These are phyloP conservation scores for Pampus argenteus DNA, from an alignment of 2,797 vertebrate genomes.

Conservation along the genomic window DNA sequence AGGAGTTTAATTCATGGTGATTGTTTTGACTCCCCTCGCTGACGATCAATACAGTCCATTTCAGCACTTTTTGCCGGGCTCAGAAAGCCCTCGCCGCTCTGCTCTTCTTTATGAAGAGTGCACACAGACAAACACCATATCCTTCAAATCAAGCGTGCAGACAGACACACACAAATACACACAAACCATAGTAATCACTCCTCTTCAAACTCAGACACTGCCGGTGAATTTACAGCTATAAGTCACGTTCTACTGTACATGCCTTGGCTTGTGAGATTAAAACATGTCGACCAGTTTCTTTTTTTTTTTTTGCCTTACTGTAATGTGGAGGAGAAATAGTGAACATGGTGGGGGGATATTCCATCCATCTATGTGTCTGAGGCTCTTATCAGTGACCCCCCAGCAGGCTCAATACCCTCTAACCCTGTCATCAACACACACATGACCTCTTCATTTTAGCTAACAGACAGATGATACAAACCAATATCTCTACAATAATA, in stretches of 20 bases:
- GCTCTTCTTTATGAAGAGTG: slow-evolving; percentile 54
- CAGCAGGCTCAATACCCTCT: slow-evolving; percentile 66
- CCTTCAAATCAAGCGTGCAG: slow-evolving; percentile 66
- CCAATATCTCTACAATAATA: slow-evolving; percentile 46
- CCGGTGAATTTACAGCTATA: slow-evolving; percentile 32
- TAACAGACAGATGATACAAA: slow-evolving; percentile 41
- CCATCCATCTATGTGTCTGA: slow-evolving; percentile 59
- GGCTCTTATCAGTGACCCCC: slow-evolving; percentile 79
- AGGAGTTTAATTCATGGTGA: slow-evolving; percentile 83
- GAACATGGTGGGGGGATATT: slow-evolving; percentile 40
- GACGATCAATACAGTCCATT: slow-evolving; percentile 78
- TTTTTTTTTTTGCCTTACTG: slow-evolving; percentile 1
- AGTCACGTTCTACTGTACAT: slow-evolving; percentile 41
- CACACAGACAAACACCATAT: slow-evolving; percentile 48
- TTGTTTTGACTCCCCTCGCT: slow-evolving; percentile 75
- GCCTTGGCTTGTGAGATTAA: slow-evolving; percentile 11
- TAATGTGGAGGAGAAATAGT: slow-evolving; percentile 49
- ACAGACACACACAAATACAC: slow-evolving; percentile 22
- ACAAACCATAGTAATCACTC: slow-evolving; percentile 16
- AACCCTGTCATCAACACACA: slow-evolving; percentile 73
- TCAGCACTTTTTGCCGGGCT: slow-evolving; percentile 69
- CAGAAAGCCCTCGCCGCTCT: slow-evolving; percentile 54
- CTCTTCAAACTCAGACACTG: slow-evolving; percentile 26
- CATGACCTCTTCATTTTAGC: slow-evolving; percentile 58
- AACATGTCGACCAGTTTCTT: slow-evolving; percentile 32